A percentile compares a stretch with the other conserved stretches of the same genome.
These are phyloP conservation scores for Labeo rohita DNA, from an alignment of 2,113 vertebrate species.

Conservation along the genomic window DNA sequence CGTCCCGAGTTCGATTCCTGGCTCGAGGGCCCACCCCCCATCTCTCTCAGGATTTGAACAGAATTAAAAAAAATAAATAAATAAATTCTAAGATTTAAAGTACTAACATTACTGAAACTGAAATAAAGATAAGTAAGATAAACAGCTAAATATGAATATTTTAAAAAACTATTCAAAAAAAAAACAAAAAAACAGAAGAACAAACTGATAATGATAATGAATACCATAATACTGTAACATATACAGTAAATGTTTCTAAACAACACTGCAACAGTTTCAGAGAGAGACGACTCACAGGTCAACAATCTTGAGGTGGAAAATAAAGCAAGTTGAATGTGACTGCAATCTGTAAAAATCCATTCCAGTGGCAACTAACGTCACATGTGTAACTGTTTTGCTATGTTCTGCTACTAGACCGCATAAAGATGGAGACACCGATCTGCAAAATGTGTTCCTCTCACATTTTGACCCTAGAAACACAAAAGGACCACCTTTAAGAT, in stretches of 20 bases:
- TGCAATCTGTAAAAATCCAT: constrained; percentile 72
- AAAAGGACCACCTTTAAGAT: neutral
- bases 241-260: neutral
- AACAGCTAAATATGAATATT: no score
- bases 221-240: neutral
- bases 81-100: neutral
- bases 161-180: no score
- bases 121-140: no score
- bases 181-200: no score
- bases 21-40: no score
- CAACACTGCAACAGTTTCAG: neutral
- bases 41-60: no score
- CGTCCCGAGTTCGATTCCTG: no score
- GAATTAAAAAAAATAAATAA: no score
- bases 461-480: neutral
- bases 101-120: neutral
- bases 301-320: constrained; percentile 54
- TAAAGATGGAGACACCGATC: neutral
- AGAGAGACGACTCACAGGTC: neutral
- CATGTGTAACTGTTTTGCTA: constrained; percentile 64
- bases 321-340: constrained; percentile 65
- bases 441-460: neutral
- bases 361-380: constrained; percentile 73
- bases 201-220: neutral
- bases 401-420: constrained; percentile 29